Conservation (phyloP, 2,888 invertebrate species). For the Eudasyphora cyanicolor region DNA sequence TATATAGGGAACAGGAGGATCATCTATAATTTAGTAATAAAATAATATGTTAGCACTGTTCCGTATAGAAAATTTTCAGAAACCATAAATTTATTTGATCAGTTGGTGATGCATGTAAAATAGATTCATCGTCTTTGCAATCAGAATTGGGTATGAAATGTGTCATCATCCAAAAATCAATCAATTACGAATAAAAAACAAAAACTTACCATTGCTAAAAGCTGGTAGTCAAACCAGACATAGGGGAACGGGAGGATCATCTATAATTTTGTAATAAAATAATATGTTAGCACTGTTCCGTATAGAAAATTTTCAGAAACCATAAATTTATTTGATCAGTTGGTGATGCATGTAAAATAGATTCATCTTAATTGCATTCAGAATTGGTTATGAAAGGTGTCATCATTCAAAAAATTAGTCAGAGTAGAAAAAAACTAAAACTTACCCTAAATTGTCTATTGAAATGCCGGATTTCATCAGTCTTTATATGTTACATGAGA, state of each 20-base stretch:
- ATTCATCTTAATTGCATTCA: not conserved
- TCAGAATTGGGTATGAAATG: slow-evolving; percentile 13
- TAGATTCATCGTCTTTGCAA: not conserved
- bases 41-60: too few relatives aligned
- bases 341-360: slow-evolving; percentile 22
- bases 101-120: slow-evolving; percentile 25
- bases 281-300: slow-evolving; percentile 1
- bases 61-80: too few relatives aligned
- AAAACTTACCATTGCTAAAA: slow-evolving; percentile 49
- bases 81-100: too few relatives aligned
- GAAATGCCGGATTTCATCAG: not conserved
- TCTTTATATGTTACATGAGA: not conserved
- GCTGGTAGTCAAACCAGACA: slow-evolving; percentile 43
- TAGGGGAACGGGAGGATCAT: too few relatives aligned
- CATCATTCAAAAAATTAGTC: slow-evolving; percentile 6
- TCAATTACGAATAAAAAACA: not conserved
- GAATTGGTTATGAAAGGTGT: slow-evolving; percentile 18
- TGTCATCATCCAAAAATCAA: slow-evolving; percentile 6
- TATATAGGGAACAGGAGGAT: not conserved
- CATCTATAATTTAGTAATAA: too few relatives aligned
- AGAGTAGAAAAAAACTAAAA: not conserved
- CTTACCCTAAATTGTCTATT: slow-evolving; percentile 42
- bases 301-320: too few relatives aligned
- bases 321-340: not conserved
- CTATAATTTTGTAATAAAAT: too few relatives aligned